A percentile compares a stretch with the other conserved stretches of the same genome.
These are phyloP conservation scores for Halichoeres trimaculatus DNA, from an alignment of 2,113 vertebrate genomes.

Conservation along the genomic window DNA sequence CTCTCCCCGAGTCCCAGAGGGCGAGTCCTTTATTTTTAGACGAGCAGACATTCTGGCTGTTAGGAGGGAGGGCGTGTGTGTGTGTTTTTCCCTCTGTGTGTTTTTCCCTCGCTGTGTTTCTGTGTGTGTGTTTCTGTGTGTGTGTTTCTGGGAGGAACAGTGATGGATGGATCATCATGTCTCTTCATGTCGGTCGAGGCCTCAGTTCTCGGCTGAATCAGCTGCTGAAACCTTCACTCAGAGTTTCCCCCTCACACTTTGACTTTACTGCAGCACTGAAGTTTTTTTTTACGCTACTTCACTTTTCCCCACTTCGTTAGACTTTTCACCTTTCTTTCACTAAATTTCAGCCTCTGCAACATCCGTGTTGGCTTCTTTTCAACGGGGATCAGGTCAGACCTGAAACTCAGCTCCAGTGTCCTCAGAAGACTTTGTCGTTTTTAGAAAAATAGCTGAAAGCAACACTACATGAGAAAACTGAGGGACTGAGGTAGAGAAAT, in stretches of 20 bases:
- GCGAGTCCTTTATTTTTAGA: conserved; percentile 69
- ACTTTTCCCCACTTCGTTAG: neutral
- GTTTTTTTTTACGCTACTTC: too few relatives aligned
- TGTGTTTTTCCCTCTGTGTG: conserved; percentile 22
- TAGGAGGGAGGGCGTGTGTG: conserved; percentile 40
- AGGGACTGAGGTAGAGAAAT: too few relatives aligned
- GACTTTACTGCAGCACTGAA: too few relatives aligned
- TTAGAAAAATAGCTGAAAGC: too few relatives aligned
- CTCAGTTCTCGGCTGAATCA: neutral
- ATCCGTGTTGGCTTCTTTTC: too few relatives aligned
- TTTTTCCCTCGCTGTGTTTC: conserved; percentile 16
- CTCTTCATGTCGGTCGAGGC: conserved; percentile 51
- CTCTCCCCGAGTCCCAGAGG: conserved; percentile 39
- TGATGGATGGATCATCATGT: conserved; percentile 60
- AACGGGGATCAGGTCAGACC: too few relatives aligned
- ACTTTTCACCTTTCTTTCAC: neutral
- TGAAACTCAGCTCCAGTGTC: too few relatives aligned
- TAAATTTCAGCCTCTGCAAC: neutral
- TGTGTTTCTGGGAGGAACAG: conserved; percentile 11
- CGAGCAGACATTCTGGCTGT: conserved; percentile 47
- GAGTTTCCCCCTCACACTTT: neutral
- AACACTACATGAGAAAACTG: too few relatives aligned
- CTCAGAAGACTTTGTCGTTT: too few relatives aligned
- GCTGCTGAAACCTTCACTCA: neutral
- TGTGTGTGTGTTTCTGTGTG: conserved; percentile 11